Base-by-base conservation (phyloP, 1,140 invertebrate species). In the Drosophila bocqueti region DNA sequence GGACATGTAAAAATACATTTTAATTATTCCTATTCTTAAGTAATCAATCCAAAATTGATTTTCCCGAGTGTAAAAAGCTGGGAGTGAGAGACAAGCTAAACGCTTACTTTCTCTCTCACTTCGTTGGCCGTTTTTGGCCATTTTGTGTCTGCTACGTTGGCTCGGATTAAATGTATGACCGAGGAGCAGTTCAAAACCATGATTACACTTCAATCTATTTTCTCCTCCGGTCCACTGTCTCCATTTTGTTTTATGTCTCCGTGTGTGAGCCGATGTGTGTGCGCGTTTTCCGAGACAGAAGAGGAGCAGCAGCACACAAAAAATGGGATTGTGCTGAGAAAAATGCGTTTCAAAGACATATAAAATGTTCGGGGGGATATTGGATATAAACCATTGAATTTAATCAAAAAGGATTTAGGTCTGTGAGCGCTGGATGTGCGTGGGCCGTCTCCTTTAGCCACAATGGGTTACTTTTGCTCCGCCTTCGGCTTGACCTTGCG, bases 341-440 rank as follows among this genome's bases (percentile, higher is more conserved):
- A 90, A 89, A 89, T 89, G 81, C 85, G 81, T 90, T 89, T 90
- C 81, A 85, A 89, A 89, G 85, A 90, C 75, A 85, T 85, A 90
- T 91, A 90, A 90, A 89, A 89, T 89, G 85, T 90, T 90, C 79
- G 81, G 81, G 76, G 83, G 85, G 81, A 65, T 76, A 87, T 84
- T 90, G 85, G 81, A 90, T 90, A 90, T 90, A 90, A 90, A 90
- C 89, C 86, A 90, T 90, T 90, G 85, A 90, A 90, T 90, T 90
- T 90, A 90, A 90, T 90, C 85, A 90, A 90, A 90, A 90, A 90
- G 85, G 85, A 90, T 90, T 90, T 90, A 90, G 86, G 64, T 67
- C 42, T 40, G 34, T 59, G 42, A 50, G 18, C 18, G 47, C 26
- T 36, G 49, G 36, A 47, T 76, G 40, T 60, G 52, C 46, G 36